A percentile compares a stretch with the other conserved stretches of the same genome.
Evolutionary conservation across 1,140 invertebrate species (phyloP).

Genomic region (Heterodera schachtii): DNA sequence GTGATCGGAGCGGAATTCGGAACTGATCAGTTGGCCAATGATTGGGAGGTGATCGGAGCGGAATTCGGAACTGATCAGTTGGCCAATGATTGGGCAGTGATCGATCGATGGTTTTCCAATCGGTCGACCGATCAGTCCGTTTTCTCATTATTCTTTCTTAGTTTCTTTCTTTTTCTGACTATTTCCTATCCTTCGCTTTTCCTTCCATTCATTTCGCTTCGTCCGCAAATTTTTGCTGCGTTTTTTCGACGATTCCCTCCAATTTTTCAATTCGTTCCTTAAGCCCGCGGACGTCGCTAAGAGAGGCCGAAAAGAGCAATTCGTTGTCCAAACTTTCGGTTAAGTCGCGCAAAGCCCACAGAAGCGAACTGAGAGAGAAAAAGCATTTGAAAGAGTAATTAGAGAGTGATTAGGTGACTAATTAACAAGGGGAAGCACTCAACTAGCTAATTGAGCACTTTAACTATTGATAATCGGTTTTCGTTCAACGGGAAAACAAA

Average conservation of each 20-base stretch:
- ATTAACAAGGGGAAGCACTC: too few relatives aligned
- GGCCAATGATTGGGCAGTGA: too few relatives aligned
- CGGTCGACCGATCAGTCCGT: too few relatives aligned
- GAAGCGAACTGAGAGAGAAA: background rate
- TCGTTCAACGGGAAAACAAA: too few relatives aligned
- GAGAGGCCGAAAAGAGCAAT: constrained; percentile 24
- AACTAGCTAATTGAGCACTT: too few relatives aligned
- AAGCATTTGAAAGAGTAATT: background rate
- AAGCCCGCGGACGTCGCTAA: constrained; percentile 11
- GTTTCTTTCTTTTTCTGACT: background rate
- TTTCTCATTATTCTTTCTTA: too few relatives aligned
- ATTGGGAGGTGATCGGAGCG: too few relatives aligned
- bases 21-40: too few relatives aligned
- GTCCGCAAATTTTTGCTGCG: constrained; percentile 22
- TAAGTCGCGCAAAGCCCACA: constrained; percentile 13
- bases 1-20: too few relatives aligned
- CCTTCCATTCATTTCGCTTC: background rate
- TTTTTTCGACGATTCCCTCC: constrained; percentile 12
- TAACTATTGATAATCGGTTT: too few relatives aligned
- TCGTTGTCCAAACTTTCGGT: constrained; percentile 25
- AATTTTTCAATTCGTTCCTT: constrained; percentile 14
- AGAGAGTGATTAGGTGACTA: background rate
- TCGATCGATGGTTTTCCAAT: too few relatives aligned
- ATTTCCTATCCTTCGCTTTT: background rate
- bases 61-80: too few relatives aligned